These are phyloP conservation scores for Drosophila rhopaloa DNA, from an alignment of 1,140 invertebrate species.

Conservation along the genomic window DNA sequence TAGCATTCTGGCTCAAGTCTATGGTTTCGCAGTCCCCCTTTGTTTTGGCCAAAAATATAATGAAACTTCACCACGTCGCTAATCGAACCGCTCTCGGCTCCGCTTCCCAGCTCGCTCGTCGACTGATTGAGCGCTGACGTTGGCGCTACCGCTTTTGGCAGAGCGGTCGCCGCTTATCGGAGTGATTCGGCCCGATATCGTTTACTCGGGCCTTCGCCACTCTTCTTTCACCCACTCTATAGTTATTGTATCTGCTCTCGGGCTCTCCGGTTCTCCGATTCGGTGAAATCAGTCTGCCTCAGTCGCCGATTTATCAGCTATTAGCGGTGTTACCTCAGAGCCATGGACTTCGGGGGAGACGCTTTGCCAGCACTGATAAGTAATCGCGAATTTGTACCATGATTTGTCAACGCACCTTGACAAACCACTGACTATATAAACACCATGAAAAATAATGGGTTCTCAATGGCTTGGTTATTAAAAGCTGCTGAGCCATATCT, in stretches of 20 bases:
- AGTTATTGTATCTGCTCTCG: not conserved
- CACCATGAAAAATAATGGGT: conserved; percentile 22
- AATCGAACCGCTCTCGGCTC: conserved; percentile 60
- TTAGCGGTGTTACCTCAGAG: conserved; percentile 60
- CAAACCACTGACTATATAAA: conserved; percentile 6
- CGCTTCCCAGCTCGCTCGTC: conserved; percentile 60
- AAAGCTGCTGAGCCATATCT: conserved; percentile 1
- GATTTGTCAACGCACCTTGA: conserved; percentile 20
- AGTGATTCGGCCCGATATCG: conserved; percentile 44
- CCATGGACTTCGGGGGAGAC: conserved; percentile 26
- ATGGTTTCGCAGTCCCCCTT: conserved; percentile 46
- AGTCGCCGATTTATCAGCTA: conserved; percentile 68
- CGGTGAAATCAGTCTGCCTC: conserved; percentile 42
- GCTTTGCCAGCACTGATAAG: conserved; percentile 64
- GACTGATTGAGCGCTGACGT: conserved; percentile 71
- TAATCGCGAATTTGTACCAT: conserved; percentile 38
- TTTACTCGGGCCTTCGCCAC: conserved; percentile 17
- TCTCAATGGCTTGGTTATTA: conserved; percentile 13
- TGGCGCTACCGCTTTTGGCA: conserved; percentile 30
- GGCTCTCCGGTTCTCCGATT: conserved; percentile 4
- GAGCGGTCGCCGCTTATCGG: conserved; percentile 42
- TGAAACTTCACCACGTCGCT: conserved; percentile 76
- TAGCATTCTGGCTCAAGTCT: conserved; percentile 59
- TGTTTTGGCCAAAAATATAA: conserved; percentile 38
- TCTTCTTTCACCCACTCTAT: conserved; percentile 27